Evolutionary conservation across 2,113 vertebrate species (phyloP), one percentile per base, ranked within the genome.

Genomic region (Fukomys damarensis): DNA sequence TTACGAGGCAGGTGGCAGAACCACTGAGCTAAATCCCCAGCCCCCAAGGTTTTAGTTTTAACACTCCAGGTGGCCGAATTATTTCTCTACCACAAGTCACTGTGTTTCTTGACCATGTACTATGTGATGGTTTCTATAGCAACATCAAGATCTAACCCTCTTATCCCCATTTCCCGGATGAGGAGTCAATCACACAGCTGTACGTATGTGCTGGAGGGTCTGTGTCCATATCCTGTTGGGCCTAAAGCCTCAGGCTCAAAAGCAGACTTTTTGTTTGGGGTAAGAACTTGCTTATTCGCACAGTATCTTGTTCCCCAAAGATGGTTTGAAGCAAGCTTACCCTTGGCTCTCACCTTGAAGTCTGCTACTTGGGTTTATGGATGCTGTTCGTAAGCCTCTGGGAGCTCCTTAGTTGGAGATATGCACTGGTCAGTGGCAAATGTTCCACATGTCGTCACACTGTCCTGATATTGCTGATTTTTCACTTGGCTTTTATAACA

Each of bases 331-430:
- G 59, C 83, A 66, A 85, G 84, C 66, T 81, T 84, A 46, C 58
- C 41, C 35, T 68, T 87, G 79, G 93, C 84, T 81, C 84, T 96
- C 76, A 74, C 9, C 30, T 86, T 46, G 76, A 76, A 58, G 77
- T 14, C 80, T 61, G 6, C 54, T 43, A 32, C 41, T 66, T 43
- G 86, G 46, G 14, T 54, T 56, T 76, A 5, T 58, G 35, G 49
- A 38, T 41, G 28, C 68, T 46, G 4, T 72, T 65, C 70, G 26
- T 46, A 72, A 85, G 54, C 19, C n/a, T 68, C 49, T 26, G 32
- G 68, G 58, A 74, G n/a, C 38, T 32, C 89, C 74, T 86, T 61
- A 30, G 20, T n/a, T 35, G 56, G 83, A 19, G 19, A 30, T 14
- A 22, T 4, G 16, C 10, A 8, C 56, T 20, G 28, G 63, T 32